phyloP scores from a whole-genome alignment of 2,888 invertebrate species.

The Nymphalis urticae region DNA sequence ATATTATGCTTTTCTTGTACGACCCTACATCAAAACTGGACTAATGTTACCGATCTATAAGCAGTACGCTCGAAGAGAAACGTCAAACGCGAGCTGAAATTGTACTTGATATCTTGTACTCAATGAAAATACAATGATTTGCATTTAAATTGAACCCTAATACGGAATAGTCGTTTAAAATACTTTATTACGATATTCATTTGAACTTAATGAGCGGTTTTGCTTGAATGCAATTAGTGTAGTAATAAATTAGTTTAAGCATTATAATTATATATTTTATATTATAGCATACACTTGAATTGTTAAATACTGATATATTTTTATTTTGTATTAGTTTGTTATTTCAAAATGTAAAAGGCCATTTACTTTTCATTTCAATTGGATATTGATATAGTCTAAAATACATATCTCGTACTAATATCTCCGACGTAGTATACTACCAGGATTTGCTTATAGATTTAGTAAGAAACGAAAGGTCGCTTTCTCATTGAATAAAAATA shows the following conservation, averaged over 20 bases:
- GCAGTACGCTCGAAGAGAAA: constrained; percentile 33
- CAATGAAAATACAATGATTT: constrained; percentile 33
- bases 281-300: too few species aligned
- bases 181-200: constrained; percentile 15
- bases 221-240: background rate
- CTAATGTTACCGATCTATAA: constrained; percentile 37
- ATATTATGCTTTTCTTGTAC: background rate
- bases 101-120: constrained; percentile 31
- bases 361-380: too few species aligned
- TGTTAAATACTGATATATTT: too few species aligned
- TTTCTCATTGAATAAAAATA: constrained; percentile 4
- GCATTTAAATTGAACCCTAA: constrained; percentile 37
- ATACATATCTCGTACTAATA: too few species aligned
- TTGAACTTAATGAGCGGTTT: constrained; percentile 2
- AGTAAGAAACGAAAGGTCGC: background rate
- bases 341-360: too few species aligned
- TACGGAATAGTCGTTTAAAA: constrained; percentile 27
- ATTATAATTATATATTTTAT: too few species aligned
- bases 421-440: too few species aligned
- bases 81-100: constrained; percentile 37
- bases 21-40: constrained; percentile 35
- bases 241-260: too few species aligned
- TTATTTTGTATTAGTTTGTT: too few species aligned
- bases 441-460: background rate
- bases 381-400: too few species aligned